These are phyloP conservation scores for Melieria crassipennis DNA, from an alignment of 2,888 invertebrate species.

Conservation along the genomic window DNA sequence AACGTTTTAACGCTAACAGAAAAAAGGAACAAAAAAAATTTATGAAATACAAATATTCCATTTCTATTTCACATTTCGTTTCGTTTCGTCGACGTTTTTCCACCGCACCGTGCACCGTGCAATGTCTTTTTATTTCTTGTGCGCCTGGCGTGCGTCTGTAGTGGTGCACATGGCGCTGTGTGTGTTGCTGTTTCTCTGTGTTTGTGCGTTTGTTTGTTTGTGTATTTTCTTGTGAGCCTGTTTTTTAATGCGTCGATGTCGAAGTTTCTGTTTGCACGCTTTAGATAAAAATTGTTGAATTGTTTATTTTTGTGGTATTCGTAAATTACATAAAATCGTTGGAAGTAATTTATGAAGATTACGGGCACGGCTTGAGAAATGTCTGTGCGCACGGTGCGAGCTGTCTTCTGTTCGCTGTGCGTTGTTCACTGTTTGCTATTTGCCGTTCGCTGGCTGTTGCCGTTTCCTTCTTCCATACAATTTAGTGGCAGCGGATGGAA, in stretches of 20 bases:
- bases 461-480: constrained; percentile 15
- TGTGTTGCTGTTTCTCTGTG: constrained; percentile 17
- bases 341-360: constrained; percentile 32
- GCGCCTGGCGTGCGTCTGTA: neutral
- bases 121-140: neutral
- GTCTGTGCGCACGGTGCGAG: too few relatives aligned
- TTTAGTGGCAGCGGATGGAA: constrained; percentile 13
- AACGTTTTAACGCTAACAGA: constrained; percentile 22
- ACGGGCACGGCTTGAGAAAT: constrained; percentile 1
- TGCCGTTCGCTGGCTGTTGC: constrained; percentile 21
- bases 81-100: constrained; percentile 39
- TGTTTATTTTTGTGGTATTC: constrained; percentile 51
- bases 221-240: constrained; percentile 37
- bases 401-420: too few relatives aligned
- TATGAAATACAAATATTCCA: constrained; percentile 43
- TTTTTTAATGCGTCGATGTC: constrained; percentile 25
- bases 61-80: constrained; percentile 40
- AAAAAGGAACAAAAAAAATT: constrained; percentile 31
- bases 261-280: constrained; percentile 45
- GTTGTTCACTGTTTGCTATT: constrained; percentile 18
- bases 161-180: neutral
- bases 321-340: constrained; percentile 33
- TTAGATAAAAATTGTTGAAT: constrained; percentile 60
- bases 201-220: constrained; percentile 24
- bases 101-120: constrained; percentile 21